Conservation (phyloP, 1,140 invertebrate species). For the Microvelia longipes region DNA sequence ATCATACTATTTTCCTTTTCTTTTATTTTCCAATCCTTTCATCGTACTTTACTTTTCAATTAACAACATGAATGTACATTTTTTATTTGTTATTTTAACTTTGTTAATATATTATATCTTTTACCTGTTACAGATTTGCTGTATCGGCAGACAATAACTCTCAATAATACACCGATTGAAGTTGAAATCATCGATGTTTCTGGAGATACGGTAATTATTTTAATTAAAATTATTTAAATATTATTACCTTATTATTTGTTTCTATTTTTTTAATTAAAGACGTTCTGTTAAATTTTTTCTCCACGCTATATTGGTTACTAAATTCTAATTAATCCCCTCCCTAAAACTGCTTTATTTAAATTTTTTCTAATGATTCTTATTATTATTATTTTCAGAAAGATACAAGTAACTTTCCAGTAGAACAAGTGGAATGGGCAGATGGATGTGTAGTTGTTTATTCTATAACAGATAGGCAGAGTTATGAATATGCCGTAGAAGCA, state of each 20-base stretch:
- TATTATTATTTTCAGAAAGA: slow-evolving; percentile 36
- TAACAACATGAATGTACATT: too few relatives aligned
- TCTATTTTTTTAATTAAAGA: not conserved
- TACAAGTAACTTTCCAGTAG: slow-evolving; percentile 32
- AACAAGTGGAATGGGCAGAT: slow-evolving; percentile 53
- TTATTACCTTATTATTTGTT: too few relatives aligned
- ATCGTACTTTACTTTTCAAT: too few relatives aligned
- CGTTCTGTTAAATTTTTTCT: not conserved
- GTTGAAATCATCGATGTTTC: slow-evolving; percentile 65
- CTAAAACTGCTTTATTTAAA: not conserved
- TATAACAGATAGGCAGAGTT: slow-evolving; percentile 52
- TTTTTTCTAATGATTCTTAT: too few relatives aligned
- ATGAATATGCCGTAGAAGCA: slow-evolving; percentile 46
- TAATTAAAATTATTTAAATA: not conserved
- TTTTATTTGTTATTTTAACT: not conserved
- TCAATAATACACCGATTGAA: slow-evolving; percentile 51
- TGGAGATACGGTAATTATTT: slow-evolving; percentile 38
- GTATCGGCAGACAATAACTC: slow-evolving; percentile 53
- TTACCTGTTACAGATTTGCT: slow-evolving; percentile 47
- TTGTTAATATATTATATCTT: slow-evolving; percentile 11
- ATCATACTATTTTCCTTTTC: too few relatives aligned
- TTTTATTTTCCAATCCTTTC: too few relatives aligned
- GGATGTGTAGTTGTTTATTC: slow-evolving; percentile 64
- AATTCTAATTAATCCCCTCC: not conserved
- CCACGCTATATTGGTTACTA: not conserved